Base-by-base conservation (phyloP, 2,888 invertebrate species). In the Brachyptera risi region DNA sequence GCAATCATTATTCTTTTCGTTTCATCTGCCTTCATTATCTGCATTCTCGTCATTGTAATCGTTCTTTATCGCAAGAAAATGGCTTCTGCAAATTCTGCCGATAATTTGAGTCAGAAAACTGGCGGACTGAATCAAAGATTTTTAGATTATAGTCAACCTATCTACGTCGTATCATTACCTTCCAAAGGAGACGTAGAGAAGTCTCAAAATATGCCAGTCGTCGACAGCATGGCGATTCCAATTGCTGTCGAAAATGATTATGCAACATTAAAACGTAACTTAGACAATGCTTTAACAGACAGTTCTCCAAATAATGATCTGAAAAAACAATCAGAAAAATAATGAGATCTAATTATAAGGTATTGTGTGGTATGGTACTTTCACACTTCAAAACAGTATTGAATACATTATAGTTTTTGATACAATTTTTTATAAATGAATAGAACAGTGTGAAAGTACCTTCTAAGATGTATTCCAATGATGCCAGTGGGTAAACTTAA, bases 21-120 rank as follows among this genome's bases (percentile, higher is more conserved):
- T 1, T 86, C 86, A 5, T 89, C 90, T 3, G 88, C 90, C 0
- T 90, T 90, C 70, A 81, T 90, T 60, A 88, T 90, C 71, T 88
- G 88, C 71, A 85, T 89, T 19, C 78, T 90, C 19, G 83, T 88
- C 26, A 83, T 90, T 2, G 79, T 90, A 13, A 80, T 90, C 1
- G 85, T 89, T 80, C 75, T 90, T 13, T 90, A 90, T 73, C 82
- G 87, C 11, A 80, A 82, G 70, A 83, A 83, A 73, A 49, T 58
- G 17, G 17, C 57, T 13, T 44, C 54, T n/a, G 42, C 21, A 13
- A 26, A 13, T 17, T 23, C 50, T 9, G 35, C 44, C 5, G 58
- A 50, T 15, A 17, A 50, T 17, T 9, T 44, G 17, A 51, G 58
- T 27, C 35, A 49, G 17, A 64, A 64, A 42, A 21, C 58, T 19